Evolutionary conservation across 2,113 vertebrate genomes (phyloP).

Genomic region (Phyllostomus discolor): DNA sequence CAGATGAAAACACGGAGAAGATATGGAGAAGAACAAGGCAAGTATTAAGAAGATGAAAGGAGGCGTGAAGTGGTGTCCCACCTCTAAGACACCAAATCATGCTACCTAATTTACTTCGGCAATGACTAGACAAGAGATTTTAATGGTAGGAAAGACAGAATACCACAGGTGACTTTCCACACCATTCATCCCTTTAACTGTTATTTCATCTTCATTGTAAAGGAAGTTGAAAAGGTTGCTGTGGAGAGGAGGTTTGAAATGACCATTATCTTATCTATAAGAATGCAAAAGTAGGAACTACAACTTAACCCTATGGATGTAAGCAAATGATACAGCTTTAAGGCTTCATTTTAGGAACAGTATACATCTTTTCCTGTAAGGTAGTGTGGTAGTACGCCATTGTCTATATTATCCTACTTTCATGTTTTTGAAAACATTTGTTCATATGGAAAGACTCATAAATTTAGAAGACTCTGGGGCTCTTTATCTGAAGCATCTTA

Average conservation of each 20-base stretch:
- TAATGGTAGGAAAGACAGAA: background rate
- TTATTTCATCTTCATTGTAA: background rate
- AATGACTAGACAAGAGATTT: background rate
- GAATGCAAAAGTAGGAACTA: background rate
- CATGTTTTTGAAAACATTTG: background rate
- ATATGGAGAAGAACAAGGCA: background rate
- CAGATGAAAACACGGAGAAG: background rate
- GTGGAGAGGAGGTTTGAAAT: background rate
- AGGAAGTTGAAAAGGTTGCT: background rate
- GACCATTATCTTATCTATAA: background rate
- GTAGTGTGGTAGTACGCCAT: background rate
- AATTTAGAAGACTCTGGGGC: conserved; percentile 35
- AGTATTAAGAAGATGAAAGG: background rate
- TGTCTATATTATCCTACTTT: background rate
- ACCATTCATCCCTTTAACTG: background rate
- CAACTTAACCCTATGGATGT: background rate
- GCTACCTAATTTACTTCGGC: background rate
- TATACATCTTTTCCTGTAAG: background rate
- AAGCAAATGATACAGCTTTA: background rate
- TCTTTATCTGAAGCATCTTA: conserved; percentile 63
- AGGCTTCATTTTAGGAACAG: background rate
- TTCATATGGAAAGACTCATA: conserved; percentile 4
- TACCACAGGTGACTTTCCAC: background rate
- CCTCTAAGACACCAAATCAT: background rate
- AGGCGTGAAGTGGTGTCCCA: background rate